Conservation (phyloP, 2,113 vertebrate genomes). For the Cyprinodon tularosa region DNA sequence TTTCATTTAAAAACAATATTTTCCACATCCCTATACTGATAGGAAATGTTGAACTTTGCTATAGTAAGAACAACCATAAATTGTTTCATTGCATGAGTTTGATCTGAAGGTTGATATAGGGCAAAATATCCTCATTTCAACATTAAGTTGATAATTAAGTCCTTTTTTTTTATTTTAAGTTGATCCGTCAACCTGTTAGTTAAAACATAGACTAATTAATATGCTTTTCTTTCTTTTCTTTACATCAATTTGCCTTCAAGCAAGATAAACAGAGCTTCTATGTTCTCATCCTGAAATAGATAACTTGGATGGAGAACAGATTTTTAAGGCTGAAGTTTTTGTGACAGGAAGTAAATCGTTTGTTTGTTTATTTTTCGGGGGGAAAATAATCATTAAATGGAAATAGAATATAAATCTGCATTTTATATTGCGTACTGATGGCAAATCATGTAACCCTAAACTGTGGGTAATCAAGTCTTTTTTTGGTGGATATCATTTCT, state of each 20-base stretch:
- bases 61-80: no score
- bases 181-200: no score
- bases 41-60: no score
- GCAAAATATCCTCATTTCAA: no score
- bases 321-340: conserved; percentile 1
- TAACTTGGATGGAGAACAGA: conserved; percentile 19
- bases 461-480: neutral
- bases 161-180: no score
- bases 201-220: neutral
- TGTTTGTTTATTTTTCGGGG: neutral
- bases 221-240: conserved; percentile 50
- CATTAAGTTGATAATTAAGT: no score
- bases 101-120: no score
- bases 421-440: neutral
- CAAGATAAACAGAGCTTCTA: neutral
- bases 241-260: conserved; percentile 17
- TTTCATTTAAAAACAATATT: no score
- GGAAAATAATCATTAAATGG: neutral
- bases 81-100: no score
- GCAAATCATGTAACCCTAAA: neutral
- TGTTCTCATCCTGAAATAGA: conserved; percentile 12
- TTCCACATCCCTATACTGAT: no score
- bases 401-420: neutral
- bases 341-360: neutral
- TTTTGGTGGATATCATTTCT: neutral